Evolutionary conservation across 1,140 invertebrate genomes (phyloP).

Genomic region (Theocolax elegans): DNA sequence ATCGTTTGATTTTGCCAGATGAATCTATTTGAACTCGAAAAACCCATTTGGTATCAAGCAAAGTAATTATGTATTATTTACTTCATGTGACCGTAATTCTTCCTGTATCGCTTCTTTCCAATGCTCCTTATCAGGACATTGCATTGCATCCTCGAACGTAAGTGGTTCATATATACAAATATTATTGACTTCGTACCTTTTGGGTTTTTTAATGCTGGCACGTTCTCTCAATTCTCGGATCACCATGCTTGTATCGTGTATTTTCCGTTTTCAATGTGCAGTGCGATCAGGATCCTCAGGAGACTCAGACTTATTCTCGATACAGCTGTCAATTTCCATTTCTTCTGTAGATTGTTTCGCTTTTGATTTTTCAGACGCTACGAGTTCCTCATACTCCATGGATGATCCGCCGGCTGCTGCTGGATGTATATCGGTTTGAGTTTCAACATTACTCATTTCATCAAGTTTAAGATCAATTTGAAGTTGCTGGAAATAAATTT

Average conservation of each 20-base stretch:
- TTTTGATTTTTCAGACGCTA: not conserved
- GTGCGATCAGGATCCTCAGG: not conserved
- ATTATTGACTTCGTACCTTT: slow-evolving; percentile 13
- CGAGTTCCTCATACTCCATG: not conserved
- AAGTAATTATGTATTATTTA: slow-evolving; percentile 47
- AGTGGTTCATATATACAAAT: slow-evolving; percentile 17
- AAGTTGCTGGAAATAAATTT: no score
- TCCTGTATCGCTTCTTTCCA: slow-evolving; percentile 47
- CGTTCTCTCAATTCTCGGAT: not conserved
- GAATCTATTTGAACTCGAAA: no score
- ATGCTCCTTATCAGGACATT: slow-evolving; percentile 5
- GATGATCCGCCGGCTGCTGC: no score
- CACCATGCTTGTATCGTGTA: no score
- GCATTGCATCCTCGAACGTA: slow-evolving; percentile 39
- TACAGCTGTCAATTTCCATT: no score
- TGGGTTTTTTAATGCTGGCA: slow-evolving; percentile 16
- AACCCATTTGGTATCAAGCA: no score
- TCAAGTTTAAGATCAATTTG: no score
- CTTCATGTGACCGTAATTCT: slow-evolving; percentile 43
- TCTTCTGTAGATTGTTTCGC: not conserved
- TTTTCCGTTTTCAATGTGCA: no score
- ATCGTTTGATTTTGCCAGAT: no score
- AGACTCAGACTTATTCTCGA: not conserved
- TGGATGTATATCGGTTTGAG: no score
- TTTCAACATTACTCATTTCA: no score